Evolutionary conservation across 2,888 invertebrate species (phyloP).

Genomic region (Lasioglossum leucozonium): DNA sequence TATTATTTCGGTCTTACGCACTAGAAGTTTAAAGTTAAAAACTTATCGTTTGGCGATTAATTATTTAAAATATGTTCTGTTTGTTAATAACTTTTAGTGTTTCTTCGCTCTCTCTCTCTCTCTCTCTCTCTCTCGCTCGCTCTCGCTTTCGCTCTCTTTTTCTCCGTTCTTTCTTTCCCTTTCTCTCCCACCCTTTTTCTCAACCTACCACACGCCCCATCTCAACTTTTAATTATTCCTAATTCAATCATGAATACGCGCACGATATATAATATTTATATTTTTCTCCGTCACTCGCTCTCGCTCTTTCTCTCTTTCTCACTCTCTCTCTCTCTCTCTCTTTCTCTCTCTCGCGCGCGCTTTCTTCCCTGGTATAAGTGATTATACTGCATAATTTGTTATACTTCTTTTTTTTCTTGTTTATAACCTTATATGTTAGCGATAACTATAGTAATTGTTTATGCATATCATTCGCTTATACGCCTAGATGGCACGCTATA

Average conservation of each 20-base stretch:
- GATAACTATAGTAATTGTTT: slow-evolving; percentile 76
- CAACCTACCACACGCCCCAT: slow-evolving; percentile 47
- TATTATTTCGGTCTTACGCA: slow-evolving; percentile 79
- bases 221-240: slow-evolving; percentile 49
- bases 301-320: neutral
- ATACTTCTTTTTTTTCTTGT: slow-evolving; percentile 51
- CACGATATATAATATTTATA: slow-evolving; percentile 71
- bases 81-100: slow-evolving; percentile 66
- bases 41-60: slow-evolving; percentile 83
- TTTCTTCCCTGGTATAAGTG: slow-evolving; percentile 42
- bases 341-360: neutral
- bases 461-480: slow-evolving; percentile 77
- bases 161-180: slow-evolving; percentile 43
- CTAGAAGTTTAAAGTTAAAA: slow-evolving; percentile 81
- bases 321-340: neutral
- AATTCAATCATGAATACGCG: slow-evolving; percentile 68
- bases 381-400: slow-evolving; percentile 65
- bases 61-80: slow-evolving; percentile 84
- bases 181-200: slow-evolving; percentile 26
- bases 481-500: slow-evolving; percentile 80
- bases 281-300: slow-evolving; percentile 45
- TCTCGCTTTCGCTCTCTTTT: slow-evolving; percentile 37
- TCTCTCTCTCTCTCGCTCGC: slow-evolving; percentile 34
- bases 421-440: slow-evolving; percentile 72
- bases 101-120: slow-evolving; percentile 34